Percentiles rank a stretch among this genome's conserved stretches.
Evolutionary conservation across 1,140 invertebrate genomes (phyloP).

Genomic region (Tetragonula clypearis): DNA sequence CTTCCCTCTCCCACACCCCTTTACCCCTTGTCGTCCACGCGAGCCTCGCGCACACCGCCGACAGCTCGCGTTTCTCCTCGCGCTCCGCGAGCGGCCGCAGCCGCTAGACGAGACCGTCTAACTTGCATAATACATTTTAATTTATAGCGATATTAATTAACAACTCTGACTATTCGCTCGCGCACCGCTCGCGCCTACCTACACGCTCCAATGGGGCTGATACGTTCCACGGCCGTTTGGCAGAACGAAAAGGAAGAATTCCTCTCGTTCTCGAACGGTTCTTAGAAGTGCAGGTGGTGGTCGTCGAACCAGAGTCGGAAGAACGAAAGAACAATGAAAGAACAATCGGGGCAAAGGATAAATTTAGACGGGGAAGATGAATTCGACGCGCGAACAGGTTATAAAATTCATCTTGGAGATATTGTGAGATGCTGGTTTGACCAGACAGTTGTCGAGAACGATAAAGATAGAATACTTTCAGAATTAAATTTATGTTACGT

Average conservation of each 20-base stretch:
- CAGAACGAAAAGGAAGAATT: neutral
- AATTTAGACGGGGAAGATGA: no score
- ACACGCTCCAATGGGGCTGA: neutral
- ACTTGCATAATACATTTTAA: conserved; percentile 69
- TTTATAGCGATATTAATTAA: conserved; percentile 68
- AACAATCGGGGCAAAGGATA: neutral
- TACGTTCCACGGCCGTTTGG: neutral
- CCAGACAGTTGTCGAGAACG: neutral
- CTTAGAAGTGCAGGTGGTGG: neutral
- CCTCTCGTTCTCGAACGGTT: neutral
- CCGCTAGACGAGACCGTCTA: conserved; percentile 56
- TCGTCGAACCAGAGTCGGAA: neutral
- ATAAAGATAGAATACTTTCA: neutral
- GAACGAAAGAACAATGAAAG: neutral
- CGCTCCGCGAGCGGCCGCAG: conserved; percentile 21
- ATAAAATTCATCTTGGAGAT: no score
- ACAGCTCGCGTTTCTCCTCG: conserved; percentile 38
- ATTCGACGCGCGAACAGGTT: no score
- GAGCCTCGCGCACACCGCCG: conserved; percentile 36
- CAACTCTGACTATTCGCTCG: conserved; percentile 41
- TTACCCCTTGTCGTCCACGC: neutral
- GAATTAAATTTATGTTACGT: no score
- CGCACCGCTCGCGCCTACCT: neutral
- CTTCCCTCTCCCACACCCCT: conserved; percentile 39
- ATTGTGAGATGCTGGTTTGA: no score